Percentiles rank a stretch among this genome's conserved stretches.
Conservation (phyloP, 2,113 vertebrate genomes). For the Sinosuthora webbiana region DNA sequence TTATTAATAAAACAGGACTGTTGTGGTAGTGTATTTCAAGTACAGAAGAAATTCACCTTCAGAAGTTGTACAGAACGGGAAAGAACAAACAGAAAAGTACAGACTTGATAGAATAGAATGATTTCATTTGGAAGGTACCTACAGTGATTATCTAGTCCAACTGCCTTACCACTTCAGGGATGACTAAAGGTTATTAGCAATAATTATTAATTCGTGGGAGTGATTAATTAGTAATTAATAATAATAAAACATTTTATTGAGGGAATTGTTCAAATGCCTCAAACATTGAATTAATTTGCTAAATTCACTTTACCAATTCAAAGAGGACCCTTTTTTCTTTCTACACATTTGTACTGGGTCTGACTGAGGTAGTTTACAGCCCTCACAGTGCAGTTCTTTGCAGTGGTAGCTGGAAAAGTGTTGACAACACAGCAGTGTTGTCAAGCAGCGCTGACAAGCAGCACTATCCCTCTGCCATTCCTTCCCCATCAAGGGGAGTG, state of each 20-base stretch:
- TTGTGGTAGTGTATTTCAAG: neutral
- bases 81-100: neutral
- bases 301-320: neutral
- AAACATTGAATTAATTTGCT: neutral
- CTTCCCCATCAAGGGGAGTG: neutral
- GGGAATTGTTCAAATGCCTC: neutral
- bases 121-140: neutral
- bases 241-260: neutral
- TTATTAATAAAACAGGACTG: neutral
- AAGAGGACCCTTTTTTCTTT: neutral
- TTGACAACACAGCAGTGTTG: neutral
- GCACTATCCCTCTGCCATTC: rapidly evolving
- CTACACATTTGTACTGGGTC: neutral
- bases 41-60: neutral
- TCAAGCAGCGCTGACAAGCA: neutral
- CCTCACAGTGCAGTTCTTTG: neutral
- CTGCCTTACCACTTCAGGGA: neutral
- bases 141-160: neutral
- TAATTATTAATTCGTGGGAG: neutral
- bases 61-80: neutral
- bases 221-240: neutral
- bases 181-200: neutral
- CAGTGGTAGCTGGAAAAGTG: neutral
- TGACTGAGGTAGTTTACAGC: neutral
- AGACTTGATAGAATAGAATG: neutral